phyloP scores from a whole-genome alignment of 2,888 invertebrate genomes.

The Sacculina carcini region DNA sequence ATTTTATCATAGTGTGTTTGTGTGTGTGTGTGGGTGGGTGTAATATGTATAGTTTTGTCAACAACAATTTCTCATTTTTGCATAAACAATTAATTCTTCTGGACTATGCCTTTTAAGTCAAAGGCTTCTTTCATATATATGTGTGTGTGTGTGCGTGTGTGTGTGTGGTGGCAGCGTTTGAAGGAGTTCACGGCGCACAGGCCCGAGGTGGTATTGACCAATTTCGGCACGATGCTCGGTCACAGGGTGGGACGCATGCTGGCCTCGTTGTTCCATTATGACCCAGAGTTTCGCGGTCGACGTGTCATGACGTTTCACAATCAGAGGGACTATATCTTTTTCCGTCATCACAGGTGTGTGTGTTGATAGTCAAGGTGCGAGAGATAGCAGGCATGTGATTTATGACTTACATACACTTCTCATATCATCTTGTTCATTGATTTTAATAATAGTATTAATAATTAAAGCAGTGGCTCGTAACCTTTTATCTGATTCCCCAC shows the following conservation, averaged over 20 bases:
- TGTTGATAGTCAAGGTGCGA: background rate
- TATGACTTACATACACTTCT: background rate
- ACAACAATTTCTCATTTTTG: too few relatives aligned
- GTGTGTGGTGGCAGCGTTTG: slow-evolving; percentile 29
- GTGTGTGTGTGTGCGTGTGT: background rate
- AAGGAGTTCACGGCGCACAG: slow-evolving; percentile 59
- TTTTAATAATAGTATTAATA: too few relatives aligned
- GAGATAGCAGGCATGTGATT: background rate
- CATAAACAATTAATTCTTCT: too few relatives aligned
- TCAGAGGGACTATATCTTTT: slow-evolving; percentile 94
- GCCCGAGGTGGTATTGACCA: slow-evolving; percentile 85
- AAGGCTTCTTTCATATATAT: too few relatives aligned
- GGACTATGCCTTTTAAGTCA: too few relatives aligned
- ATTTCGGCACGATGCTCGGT: slow-evolving; percentile 83
- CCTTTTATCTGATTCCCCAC: background rate
- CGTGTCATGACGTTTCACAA: slow-evolving; percentile 93
- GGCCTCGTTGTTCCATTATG: slow-evolving; percentile 76
- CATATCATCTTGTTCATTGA: background rate
- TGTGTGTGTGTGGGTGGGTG: too few relatives aligned
- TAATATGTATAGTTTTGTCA: too few relatives aligned
- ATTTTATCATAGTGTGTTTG: too few relatives aligned
- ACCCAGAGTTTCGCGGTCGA: slow-evolving; percentile 79
- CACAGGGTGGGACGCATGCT: slow-evolving; percentile 76
- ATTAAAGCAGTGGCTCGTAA: background rate
- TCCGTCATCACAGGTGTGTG: slow-evolving; percentile 67